Base-by-base conservation (phyloP, 1,140 invertebrate genomes). In the Carposina sasakii region DNA sequence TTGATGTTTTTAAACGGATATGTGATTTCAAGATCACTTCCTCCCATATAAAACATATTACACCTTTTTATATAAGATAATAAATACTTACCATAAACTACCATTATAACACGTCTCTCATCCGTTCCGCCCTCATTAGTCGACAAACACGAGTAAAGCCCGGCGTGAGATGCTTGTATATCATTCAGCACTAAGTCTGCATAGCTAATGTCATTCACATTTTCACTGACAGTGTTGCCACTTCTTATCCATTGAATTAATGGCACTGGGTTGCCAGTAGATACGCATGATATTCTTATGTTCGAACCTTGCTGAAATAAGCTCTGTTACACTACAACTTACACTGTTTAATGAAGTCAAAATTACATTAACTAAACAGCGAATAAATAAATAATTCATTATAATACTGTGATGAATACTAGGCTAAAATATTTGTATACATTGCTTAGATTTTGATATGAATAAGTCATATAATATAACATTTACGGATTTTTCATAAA, bases 191-290 rank as follows among this genome's bases (percentile, higher is more conserved):
- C 37, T 4, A 85, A 51, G 41, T 85, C 71, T 8, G 75, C 69
- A 21, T 72, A 71, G 10, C 52, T 41, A 3, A 72, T 57, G 15
- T 60, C 54, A 20, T 53, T 44, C 4, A 39, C 21, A 36, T 81
- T 74, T 16, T 69, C 55, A 23, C 57, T 55, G 1, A 81, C 21
- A 4, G 46, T 56, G 22, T 62, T 57, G 2, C 81, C 81, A 51
- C 79, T 64, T 36, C 63, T 56, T 9, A 82, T 54, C 83, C 83
- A 85, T 48, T 76, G 71, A 45, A 85, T 68, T 10, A 46, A 62
- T 0, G 78, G 72, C 0, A 26, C 12, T 0, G 79, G 76, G 23
- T 60, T 67, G 4, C 81, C 81, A 30, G 56, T 53, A 0, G 68
- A 68, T 49, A 59, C 63, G 39, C 83, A 85, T 0, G 76, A 63